These are phyloP conservation scores for Lepidurus arcticus DNA, from an alignment of 1,140 invertebrate genomes.

Conservation along the genomic window DNA sequence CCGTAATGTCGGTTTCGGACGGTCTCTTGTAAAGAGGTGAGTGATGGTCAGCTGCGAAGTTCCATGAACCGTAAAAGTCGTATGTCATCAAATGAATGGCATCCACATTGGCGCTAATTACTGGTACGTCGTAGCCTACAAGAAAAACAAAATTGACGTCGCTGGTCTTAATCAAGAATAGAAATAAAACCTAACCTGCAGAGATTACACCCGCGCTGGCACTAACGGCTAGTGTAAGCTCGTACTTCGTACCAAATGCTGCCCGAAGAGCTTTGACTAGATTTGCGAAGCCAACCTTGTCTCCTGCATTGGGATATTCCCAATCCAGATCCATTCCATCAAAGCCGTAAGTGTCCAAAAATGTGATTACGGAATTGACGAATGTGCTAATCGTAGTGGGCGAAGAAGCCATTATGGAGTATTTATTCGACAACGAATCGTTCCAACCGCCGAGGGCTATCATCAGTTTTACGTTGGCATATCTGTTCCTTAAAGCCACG, in stretches of 20 bases:
- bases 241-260: constrained; percentile 24
- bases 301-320: constrained; percentile 45
- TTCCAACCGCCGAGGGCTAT: constrained; percentile 76
- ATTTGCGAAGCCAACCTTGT: constrained; percentile 30
- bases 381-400: constrained; percentile 44
- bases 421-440: constrained; percentile 51
- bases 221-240: constrained; percentile 27
- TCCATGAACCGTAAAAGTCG: constrained; percentile 48
- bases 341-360: constrained; percentile 52
- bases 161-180: neutral
- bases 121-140: constrained; percentile 23
- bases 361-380: constrained; percentile 52
- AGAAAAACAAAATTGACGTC: neutral
- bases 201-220: constrained; percentile 18
- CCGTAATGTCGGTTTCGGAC: constrained; percentile 22
- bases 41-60: constrained; percentile 46
- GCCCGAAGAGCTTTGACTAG: constrained; percentile 30
- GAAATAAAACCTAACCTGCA: constrained; percentile 3
- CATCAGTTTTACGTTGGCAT: too few species aligned
- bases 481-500: too few species aligned
- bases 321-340: constrained; percentile 60
- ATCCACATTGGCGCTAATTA: constrained; percentile 37
- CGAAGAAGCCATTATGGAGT: constrained; percentile 24
- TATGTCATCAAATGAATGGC: constrained; percentile 47
- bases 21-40: constrained; percentile 43